Evolutionary conservation across 2,888 invertebrate genomes (phyloP).

Genomic region (Folsomia manolachei): DNA sequence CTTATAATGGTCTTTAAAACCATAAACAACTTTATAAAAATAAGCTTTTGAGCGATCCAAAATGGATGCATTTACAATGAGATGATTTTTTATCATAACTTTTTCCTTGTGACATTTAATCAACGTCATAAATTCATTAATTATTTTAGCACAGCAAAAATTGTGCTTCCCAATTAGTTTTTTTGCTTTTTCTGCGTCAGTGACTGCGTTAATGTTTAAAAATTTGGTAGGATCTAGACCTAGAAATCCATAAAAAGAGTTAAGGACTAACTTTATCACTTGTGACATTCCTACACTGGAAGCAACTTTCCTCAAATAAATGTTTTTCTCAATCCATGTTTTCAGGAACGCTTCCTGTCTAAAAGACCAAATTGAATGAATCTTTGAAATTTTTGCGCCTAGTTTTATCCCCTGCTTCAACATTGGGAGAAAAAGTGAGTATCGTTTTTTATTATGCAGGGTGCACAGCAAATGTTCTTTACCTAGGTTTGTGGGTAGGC

Average conservation of each 20-base stretch:
- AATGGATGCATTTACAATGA: not conserved
- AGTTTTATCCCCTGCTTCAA: not conserved
- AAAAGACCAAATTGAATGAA: not conserved
- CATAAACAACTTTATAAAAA: not conserved
- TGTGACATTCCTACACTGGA: not conserved
- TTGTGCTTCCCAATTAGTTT: not conserved
- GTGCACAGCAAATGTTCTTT: not conserved
- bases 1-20: not conserved
- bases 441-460: not conserved
- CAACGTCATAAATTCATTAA: not conserved
- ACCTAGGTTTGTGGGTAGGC: not conserved
- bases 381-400: not conserved
- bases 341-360: not conserved
- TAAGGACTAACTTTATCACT: not conserved
- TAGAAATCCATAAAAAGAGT: not conserved
- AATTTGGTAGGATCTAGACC: not conserved
- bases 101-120: not conserved
- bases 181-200: not conserved
- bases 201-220: not conserved
- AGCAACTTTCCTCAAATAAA: not conserved
- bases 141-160: not conserved
- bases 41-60: constrained; percentile 1
- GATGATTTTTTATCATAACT: not conserved
- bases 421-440: not conserved
- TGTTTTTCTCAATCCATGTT: not conserved